Evolutionary conservation across 1,140 invertebrate species (phyloP), one percentile per base, ranked within the genome.

Genomic region (Philaenus spumarius): DNA sequence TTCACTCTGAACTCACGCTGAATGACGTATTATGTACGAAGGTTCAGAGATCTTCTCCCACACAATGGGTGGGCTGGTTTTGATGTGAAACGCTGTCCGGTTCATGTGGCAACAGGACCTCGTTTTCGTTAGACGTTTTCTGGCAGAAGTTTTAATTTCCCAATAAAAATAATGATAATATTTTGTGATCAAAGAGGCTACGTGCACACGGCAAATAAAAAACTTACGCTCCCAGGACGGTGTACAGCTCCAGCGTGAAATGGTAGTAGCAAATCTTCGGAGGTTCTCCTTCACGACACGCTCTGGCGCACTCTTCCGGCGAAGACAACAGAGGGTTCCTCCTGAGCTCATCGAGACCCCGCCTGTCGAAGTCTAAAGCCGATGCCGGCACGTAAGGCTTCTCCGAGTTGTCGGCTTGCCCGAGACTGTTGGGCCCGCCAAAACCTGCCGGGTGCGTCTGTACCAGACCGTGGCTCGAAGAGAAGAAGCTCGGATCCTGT

Each of bases 221-320:
- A 68, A 87, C 88, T 87, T 78, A 91, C 87, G 87, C 89, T 78
- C 89, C 89, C 58, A 95, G 78, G 15, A 93, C 90, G 6, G 87
- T 90, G 73, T 93, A 95, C 60, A 85, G 82, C 71, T 93, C 90
- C 39, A 93, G 72, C n/a, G 87, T 89, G 71, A 94, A 93, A 69
- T 92, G 86, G 67, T 93, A 94, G 67, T 91, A 89, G 70, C 90
- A 94, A 62, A 86, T 86, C 71, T 82, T 83, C 14, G 88, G 86
- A 2, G 86, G 84, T 65, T 89, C 87, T 35, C 84, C 86, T 65
- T 92, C 89, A 48, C 84, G 76, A 66, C 91, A 94, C 6, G 86
- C 85, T 50, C 91, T 78, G 0, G 87, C 87, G 65, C 91, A 94
- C 66, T 90, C 87, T 71, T 91, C 87, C 2, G 89, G 87, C 1